phyloP scores from a whole-genome alignment of 2,797 vertebrate species.

The Dromococcyx pavoninus region DNA sequence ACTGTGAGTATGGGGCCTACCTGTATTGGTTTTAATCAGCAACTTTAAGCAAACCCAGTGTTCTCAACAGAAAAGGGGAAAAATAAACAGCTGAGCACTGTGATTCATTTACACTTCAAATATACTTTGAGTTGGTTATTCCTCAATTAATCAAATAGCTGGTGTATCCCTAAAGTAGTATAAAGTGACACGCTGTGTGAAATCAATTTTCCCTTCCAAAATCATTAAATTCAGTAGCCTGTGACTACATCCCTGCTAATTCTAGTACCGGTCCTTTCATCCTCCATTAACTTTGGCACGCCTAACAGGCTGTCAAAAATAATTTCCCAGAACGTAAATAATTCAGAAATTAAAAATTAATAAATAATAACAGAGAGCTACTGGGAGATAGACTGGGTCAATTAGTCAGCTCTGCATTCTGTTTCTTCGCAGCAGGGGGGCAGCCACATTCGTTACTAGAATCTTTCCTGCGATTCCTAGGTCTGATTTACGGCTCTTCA shows the following conservation, averaged over 20 bases:
- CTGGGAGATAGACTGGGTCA: slow-evolving; percentile 89
- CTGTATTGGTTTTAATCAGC: slow-evolving; percentile 72
- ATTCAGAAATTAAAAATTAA: slow-evolving; percentile 99
- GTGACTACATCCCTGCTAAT: slow-evolving; percentile 79
- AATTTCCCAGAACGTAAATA: slow-evolving; percentile 91
- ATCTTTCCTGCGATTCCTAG: slow-evolving; percentile 79
- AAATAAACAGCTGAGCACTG: slow-evolving; percentile 81
- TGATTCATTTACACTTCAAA: slow-evolving; percentile 87
- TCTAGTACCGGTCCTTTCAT: slow-evolving; percentile 80
- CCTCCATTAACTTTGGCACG: slow-evolving; percentile 88
- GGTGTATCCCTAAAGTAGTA: slow-evolving; percentile 84
- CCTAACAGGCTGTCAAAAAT: slow-evolving; percentile 85
- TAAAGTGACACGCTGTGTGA: slow-evolving; percentile 85
- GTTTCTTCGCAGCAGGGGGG: slow-evolving; percentile 84
- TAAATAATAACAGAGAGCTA: slow-evolving; percentile 97
- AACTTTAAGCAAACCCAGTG: slow-evolving; percentile 74
- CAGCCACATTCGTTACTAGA: slow-evolving; percentile 80
- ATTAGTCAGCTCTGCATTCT: slow-evolving; percentile 91
- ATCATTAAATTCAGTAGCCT: slow-evolving; percentile 85
- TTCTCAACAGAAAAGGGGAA: slow-evolving; percentile 71
- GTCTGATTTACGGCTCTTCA: slow-evolving; percentile 88
- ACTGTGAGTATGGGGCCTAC: slow-evolving; percentile 45
- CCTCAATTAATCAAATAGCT: slow-evolving; percentile 85
- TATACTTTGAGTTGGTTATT: slow-evolving; percentile 81
- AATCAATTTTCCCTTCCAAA: slow-evolving; percentile 85